A percentile compares a stretch with the other conserved stretches of the same genome.
Evolutionary conservation across 2,888 invertebrate species (phyloP).

Genomic region (Eudemis profundana): DNA sequence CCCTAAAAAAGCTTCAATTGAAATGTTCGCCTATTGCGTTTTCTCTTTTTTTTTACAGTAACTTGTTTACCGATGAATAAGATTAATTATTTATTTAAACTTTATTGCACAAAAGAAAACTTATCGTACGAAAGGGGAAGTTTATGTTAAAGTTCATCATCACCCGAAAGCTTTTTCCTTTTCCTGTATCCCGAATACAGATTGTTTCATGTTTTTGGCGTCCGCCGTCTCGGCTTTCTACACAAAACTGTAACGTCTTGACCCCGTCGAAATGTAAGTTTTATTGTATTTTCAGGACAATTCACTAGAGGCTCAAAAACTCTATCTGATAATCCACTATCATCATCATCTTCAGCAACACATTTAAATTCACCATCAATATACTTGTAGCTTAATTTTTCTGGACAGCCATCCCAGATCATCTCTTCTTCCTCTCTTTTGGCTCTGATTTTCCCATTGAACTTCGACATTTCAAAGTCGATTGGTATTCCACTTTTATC

Average conservation of each 20-base stretch:
- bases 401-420: constrained; percentile 28
- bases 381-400: not conserved
- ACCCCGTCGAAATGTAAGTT: not conserved
- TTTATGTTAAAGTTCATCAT: too few species aligned
- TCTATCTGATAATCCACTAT: not conserved
- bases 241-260: not conserved
- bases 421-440: constrained; percentile 18
- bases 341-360: not conserved
- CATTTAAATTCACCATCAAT: constrained; percentile 24
- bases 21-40: too few species aligned
- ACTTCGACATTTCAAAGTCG: not conserved
- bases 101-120: too few species aligned
- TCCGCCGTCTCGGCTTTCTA: not conserved
- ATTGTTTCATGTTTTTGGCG: too few species aligned
- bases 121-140: too few species aligned
- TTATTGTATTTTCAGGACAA: constrained; percentile 2
- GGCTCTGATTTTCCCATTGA: not conserved
- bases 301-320: not conserved
- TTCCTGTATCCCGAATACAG: too few species aligned
- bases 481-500: too few species aligned
- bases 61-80: too few species aligned
- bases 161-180: too few species aligned
- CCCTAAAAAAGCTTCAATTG: too few species aligned
- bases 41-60: too few species aligned
- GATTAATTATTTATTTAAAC: too few species aligned